Evolutionary conservation across 2,797 vertebrate species (phyloP).

Genomic region (Chelon auratus): DNA sequence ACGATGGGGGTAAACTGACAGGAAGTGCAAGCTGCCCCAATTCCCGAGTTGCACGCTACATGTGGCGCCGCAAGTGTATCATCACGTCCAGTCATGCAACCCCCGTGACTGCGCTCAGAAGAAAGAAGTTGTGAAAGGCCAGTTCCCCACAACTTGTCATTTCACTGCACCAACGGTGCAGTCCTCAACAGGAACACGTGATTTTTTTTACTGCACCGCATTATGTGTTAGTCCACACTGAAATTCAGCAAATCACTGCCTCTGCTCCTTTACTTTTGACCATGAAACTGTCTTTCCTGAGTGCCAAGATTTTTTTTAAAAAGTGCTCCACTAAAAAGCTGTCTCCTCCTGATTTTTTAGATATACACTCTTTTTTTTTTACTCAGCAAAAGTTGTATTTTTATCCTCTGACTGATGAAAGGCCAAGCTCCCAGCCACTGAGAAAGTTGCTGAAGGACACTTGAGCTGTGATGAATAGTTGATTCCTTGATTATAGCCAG

Average conservation of each 20-base stretch:
- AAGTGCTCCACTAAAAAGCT: background rate
- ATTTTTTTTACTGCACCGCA: background rate
- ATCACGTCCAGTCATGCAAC: background rate
- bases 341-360: too few relatives aligned
- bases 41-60: background rate
- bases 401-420: too few relatives aligned
- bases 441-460: too few relatives aligned
- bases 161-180: background rate
- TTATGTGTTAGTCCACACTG: too few relatives aligned
- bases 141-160: too few relatives aligned
- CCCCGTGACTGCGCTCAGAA: background rate
- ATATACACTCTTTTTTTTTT: too few relatives aligned
- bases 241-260: too few relatives aligned
- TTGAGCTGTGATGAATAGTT: too few relatives aligned
- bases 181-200: background rate
- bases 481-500: background rate
- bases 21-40: background rate
- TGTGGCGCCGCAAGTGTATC: conserved; percentile 7
- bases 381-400: too few relatives aligned
- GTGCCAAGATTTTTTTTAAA: background rate
- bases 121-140: too few relatives aligned
- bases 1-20: conserved; percentile 5
- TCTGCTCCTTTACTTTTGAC: background rate
- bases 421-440: too few relatives aligned
- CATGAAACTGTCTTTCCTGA: background rate